Conservation (phyloP, 1,140 invertebrate genomes). For the Antheraea pernyi region DNA sequence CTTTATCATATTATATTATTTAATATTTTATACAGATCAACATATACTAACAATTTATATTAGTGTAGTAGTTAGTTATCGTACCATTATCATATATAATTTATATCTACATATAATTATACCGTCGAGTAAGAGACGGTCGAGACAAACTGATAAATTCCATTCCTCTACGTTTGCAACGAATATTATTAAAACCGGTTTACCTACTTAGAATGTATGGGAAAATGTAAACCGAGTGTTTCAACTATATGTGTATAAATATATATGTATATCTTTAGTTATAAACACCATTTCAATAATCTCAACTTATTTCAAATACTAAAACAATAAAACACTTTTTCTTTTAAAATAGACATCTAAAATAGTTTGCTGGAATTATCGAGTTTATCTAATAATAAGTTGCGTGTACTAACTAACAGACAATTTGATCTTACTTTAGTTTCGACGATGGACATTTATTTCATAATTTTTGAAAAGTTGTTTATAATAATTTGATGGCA, state of each 20-base stretch:
- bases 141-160: constrained; percentile 5
- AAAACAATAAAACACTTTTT: constrained; percentile 19
- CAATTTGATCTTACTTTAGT: too few relatives aligned
- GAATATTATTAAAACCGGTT: not conserved
- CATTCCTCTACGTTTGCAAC: not conserved
- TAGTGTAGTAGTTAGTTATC: constrained; percentile 36
- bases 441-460: too few relatives aligned
- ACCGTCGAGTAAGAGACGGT: too few relatives aligned
- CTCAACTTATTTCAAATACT: constrained; percentile 35
- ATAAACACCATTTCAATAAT: constrained; percentile 48
- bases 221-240: too few relatives aligned
- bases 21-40: constrained; percentile 68
- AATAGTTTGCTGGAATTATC: constrained; percentile 4
- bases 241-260: too few relatives aligned
- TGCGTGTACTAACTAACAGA: too few relatives aligned
- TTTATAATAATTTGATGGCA: too few relatives aligned
- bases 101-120: constrained; percentile 50
- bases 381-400: not conserved
- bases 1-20: constrained; percentile 57
- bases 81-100: constrained; percentile 48
- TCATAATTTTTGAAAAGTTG: too few relatives aligned
- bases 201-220: not conserved
- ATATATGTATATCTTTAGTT: constrained; percentile 7
- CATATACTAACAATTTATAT: constrained; percentile 40
- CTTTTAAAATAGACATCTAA: constrained; percentile 19